These are phyloP conservation scores for Trachelus iudaicus DNA, from an alignment of 2,888 invertebrate species.

Conservation along the genomic window DNA sequence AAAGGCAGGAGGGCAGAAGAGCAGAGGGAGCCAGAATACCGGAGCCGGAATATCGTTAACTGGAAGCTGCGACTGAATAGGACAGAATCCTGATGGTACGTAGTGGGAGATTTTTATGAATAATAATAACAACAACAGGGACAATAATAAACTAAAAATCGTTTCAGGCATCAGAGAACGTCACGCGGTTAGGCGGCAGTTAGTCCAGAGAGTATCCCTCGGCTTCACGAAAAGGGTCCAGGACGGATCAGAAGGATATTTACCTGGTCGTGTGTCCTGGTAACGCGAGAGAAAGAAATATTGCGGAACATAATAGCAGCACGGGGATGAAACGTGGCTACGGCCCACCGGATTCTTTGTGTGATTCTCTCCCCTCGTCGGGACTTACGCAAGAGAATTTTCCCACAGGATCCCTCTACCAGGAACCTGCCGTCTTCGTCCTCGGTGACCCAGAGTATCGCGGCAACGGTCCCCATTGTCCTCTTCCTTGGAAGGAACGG, in stretches of 20 bases:
- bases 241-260: background rate
- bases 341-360: slow-evolving; percentile 26
- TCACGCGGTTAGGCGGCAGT: background rate
- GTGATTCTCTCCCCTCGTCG: slow-evolving; percentile 16
- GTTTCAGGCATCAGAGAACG: background rate
- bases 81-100: background rate
- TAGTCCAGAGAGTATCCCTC: background rate
- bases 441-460: background rate
- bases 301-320: slow-evolving; percentile 27
- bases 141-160: background rate
- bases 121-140: background rate
- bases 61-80: background rate
- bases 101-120: background rate
- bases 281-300: slow-evolving; percentile 22
- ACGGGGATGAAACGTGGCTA: slow-evolving; percentile 48
- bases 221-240: background rate
- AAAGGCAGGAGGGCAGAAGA: background rate
- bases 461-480: background rate
- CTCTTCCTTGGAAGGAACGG: background rate
- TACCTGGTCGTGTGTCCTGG: slow-evolving; percentile 44
- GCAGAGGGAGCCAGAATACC: background rate
- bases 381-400: slow-evolving; percentile 40
- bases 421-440: background rate
- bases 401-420: slow-evolving; percentile 43
- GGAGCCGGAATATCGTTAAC: background rate